These are phyloP conservation scores for Drosophila flavopinicola DNA, from an alignment of 2,888 invertebrate species.

Conservation along the genomic window DNA sequence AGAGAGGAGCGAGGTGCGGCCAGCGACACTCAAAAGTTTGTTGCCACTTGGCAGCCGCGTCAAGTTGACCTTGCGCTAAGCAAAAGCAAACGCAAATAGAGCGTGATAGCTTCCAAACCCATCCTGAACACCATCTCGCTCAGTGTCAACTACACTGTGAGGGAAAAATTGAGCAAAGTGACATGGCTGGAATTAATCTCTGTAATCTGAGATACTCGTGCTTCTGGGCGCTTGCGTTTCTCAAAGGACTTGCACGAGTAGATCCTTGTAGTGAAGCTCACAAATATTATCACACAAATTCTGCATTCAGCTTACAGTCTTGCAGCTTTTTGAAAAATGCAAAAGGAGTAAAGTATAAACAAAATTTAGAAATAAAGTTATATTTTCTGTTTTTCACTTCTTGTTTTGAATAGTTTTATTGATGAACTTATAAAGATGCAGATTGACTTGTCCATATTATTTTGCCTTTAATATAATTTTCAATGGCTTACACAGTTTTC, in stretches of 20 bases:
- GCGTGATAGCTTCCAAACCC: slow-evolving; percentile 29
- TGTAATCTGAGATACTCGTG: neutral
- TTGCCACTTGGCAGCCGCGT: slow-evolving; percentile 65
- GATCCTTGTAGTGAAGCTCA: neutral
- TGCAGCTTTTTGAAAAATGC: too few relatives aligned
- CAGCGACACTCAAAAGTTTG: slow-evolving; percentile 70
- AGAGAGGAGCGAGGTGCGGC: neutral
- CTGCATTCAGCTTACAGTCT: too few relatives aligned
- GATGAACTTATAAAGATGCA: too few relatives aligned
- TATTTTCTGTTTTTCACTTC: too few relatives aligned
- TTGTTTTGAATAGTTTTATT: too few relatives aligned
- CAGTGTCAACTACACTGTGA: slow-evolving; percentile 13
- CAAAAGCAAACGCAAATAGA: slow-evolving; percentile 58
- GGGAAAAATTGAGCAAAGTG: slow-evolving; percentile 10
- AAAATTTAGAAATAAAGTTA: too few relatives aligned
- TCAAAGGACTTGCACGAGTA: slow-evolving; percentile 15
- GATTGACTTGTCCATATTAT: too few relatives aligned
- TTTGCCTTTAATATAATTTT: too few relatives aligned
- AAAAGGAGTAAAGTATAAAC: too few relatives aligned
- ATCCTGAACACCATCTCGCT: too few relatives aligned
- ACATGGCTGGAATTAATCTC: slow-evolving; percentile 24
- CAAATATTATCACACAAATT: too few relatives aligned
- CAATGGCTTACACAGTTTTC: too few relatives aligned
- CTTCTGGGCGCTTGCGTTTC: slow-evolving; percentile 3
- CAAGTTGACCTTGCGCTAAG: slow-evolving; percentile 67